A percentile compares a stretch with the other conserved stretches of the same genome.
phyloP scores from a whole-genome alignment of 2,113 vertebrate species.

The Eulacestoma nigropectus region DNA sequence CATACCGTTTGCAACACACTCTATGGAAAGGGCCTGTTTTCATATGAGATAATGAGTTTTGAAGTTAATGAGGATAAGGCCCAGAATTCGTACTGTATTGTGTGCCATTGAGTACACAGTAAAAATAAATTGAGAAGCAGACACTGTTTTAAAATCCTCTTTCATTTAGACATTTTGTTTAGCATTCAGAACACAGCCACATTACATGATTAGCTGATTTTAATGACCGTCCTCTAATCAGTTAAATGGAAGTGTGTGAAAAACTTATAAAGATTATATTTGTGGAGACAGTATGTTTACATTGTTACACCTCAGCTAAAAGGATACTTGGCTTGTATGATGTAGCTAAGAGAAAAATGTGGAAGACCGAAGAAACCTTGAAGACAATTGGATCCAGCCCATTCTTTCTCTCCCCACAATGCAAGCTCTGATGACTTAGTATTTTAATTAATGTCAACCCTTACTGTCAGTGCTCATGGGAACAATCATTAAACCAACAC shows the following conservation, averaged over 20 bases:
- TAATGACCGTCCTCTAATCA: slow-evolving; percentile 47
- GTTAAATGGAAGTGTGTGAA: slow-evolving; percentile 20
- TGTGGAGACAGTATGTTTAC: background rate
- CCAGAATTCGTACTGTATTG: slow-evolving; percentile 8
- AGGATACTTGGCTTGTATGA: background rate
- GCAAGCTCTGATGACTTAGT: slow-evolving; percentile 66
- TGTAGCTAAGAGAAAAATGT: slow-evolving; percentile 11
- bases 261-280: slow-evolving; percentile 26
- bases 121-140: slow-evolving; percentile 27
- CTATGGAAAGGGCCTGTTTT: background rate
- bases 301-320: slow-evolving; percentile 16
- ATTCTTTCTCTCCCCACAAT: slow-evolving; percentile 22
- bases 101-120: background rate
- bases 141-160: slow-evolving; percentile 50
- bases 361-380: slow-evolving; percentile 15
- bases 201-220: slow-evolving; percentile 54
- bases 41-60: background rate
- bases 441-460: slow-evolving; percentile 67
- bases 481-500: slow-evolving; percentile 66
- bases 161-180: slow-evolving; percentile 46
- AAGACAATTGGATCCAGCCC: slow-evolving; percentile 41
- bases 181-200: slow-evolving; percentile 43
- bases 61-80: slow-evolving; percentile 17
- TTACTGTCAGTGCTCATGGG: slow-evolving; percentile 49
- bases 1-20: background rate